Conservation (phyloP, 92 coral and sea anemone genomes). For the Pocillopora grandis region DNA sequence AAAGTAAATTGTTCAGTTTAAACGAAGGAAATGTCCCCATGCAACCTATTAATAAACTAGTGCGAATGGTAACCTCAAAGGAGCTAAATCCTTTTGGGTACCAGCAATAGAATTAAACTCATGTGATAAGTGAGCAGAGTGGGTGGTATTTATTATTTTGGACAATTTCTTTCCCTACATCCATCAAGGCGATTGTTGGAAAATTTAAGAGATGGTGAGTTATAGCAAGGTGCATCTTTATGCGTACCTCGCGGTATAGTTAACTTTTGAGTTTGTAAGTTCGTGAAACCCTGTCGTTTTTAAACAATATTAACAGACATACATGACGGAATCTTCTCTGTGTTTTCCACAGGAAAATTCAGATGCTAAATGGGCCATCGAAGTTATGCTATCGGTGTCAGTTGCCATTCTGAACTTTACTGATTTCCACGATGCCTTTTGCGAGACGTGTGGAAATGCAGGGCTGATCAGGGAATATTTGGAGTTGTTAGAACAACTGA, state of each 20-base stretch:
- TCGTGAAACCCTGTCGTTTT: background rate
- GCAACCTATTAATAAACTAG: too few species aligned
- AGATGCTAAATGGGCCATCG: slow-evolving; percentile 44
- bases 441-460: slow-evolving; percentile 51
- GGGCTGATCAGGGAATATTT: slow-evolving; percentile 46
- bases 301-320: background rate
- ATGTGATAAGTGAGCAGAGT: too few species aligned
- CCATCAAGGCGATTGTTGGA: too few species aligned
- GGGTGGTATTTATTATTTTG: too few species aligned
- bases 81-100: too few species aligned
- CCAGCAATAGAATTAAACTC: too few species aligned
- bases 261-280: background rate
- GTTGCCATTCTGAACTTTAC: slow-evolving; percentile 53
- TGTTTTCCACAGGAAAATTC: background rate
- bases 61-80: too few species aligned
- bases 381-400: slow-evolving; percentile 41
- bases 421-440: slow-evolving; percentile 54
- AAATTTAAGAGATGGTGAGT: too few species aligned
- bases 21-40: too few species aligned
- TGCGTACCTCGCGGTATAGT: background rate
- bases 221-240: too few species aligned
- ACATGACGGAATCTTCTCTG: background rate
- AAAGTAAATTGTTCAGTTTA: too few species aligned
- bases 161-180: too few species aligned
- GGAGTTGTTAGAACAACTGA: slow-evolving; percentile 47